These are phyloP conservation scores for Odocoileus hemionus DNA, from an alignment of 2,113 vertebrate species.

Conservation along the genomic window DNA sequence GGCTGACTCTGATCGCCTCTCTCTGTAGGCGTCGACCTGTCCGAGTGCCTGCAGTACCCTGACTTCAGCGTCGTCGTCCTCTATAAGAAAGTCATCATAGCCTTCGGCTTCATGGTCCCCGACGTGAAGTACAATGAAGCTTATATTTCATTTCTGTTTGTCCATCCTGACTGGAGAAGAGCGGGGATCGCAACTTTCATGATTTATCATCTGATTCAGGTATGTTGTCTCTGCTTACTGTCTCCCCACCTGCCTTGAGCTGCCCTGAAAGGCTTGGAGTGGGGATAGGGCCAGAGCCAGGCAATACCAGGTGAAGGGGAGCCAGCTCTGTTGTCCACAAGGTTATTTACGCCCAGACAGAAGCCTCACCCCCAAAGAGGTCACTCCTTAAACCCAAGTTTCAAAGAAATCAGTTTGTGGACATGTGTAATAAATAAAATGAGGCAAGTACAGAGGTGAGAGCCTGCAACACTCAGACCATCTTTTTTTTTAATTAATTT, in stretches of 20 bases:
- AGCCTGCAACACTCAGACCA: background rate
- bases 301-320: background rate
- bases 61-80: slow-evolving; percentile 98
- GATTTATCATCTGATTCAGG: slow-evolving; percentile 99
- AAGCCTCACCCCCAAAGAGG: background rate
- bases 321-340: background rate
- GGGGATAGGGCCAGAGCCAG: background rate
- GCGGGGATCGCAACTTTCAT: slow-evolving; percentile 98
- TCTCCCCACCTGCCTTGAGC: background rate
- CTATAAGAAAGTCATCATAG: slow-evolving; percentile 96
- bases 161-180: slow-evolving; percentile 97
- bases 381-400: background rate
- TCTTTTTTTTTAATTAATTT: background rate
- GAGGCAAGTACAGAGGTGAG: background rate
- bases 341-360: background rate
- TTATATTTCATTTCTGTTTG: slow-evolving; percentile 97
- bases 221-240: slow-evolving; percentile 57
- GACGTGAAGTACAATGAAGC: slow-evolving; percentile 98
- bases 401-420: slow-evolving; percentile 20
- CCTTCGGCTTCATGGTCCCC: slow-evolving; percentile 98
- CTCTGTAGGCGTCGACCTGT: slow-evolving; percentile 92
- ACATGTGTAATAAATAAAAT: background rate
- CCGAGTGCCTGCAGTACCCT: slow-evolving; percentile 97
- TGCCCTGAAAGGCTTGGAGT: background rate
- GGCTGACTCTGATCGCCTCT: background rate